Evolutionary conservation across 1,140 invertebrate genomes (phyloP).

Genomic region (Pseudobourletiella spinata): DNA sequence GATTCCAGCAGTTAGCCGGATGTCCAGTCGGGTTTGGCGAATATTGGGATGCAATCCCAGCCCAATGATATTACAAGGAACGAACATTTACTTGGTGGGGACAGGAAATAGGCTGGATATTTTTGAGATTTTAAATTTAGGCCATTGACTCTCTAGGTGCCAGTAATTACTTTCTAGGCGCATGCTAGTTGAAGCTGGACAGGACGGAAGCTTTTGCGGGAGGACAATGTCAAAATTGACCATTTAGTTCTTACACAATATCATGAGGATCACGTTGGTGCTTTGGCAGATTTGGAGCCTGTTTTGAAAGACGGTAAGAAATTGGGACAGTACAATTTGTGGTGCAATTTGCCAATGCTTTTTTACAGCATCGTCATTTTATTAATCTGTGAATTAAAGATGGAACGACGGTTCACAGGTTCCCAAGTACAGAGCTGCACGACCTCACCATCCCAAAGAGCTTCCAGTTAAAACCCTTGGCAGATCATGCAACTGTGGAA

Average conservation of each 20-base stretch:
- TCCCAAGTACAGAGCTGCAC: conserved; percentile 49
- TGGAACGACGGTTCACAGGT: conserved; percentile 60
- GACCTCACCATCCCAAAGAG: conserved; percentile 43
- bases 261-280: conserved; percentile 94
- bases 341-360: too few relatives aligned
- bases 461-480: conserved; percentile 52
- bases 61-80: conserved; percentile 88
- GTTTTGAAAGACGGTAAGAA: conserved; percentile 7
- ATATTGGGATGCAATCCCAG: conserved; percentile 92
- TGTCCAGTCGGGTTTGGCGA: conserved; percentile 70
- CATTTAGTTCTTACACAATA: conserved; percentile 90
- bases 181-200: conserved; percentile 84
- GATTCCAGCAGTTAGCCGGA: conserved; percentile 67
- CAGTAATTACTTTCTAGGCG: too few relatives aligned
- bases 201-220: conserved; percentile 58
- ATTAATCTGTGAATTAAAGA: conserved; percentile 36
- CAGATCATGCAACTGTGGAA: conserved; percentile 66
- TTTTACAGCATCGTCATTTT: neutral
- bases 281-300: conserved; percentile 57
- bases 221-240: conserved; percentile 65
- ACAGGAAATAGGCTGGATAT: conserved; percentile 66
- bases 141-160: too few relatives aligned
- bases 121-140: too few relatives aligned
- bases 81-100: conserved; percentile 93
- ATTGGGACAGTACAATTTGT: neutral